Conservation (phyloP, 2,113 vertebrate genomes). For the Oncorhynchus gorbuscha region DNA sequence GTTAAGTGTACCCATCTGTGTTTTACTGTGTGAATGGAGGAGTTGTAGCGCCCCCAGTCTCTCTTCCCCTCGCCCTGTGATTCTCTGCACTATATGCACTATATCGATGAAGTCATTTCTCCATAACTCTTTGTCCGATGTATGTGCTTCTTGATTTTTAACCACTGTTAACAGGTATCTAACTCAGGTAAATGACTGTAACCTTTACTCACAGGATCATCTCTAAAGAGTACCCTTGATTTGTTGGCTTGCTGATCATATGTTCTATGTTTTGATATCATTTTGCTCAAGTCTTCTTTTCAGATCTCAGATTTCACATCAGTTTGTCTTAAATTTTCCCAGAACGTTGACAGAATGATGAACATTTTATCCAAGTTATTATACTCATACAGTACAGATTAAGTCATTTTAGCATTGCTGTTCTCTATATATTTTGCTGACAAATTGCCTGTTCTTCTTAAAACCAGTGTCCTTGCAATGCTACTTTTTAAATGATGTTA, state of each 20-base stretch:
- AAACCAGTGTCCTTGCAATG: background rate
- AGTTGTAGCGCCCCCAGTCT: background rate
- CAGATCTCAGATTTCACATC: background rate
- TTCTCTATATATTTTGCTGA: slow-evolving; percentile 36
- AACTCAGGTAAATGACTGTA: slow-evolving; percentile 92
- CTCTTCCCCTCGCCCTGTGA: background rate
- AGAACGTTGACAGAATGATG: background rate
- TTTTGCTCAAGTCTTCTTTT: slow-evolving; percentile 31
- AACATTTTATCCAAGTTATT: background rate
- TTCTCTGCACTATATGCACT: slow-evolving; percentile 38
- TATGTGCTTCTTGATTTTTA: slow-evolving; percentile 81
- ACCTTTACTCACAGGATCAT: slow-evolving; percentile 42
- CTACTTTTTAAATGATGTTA: background rate
- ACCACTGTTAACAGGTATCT: slow-evolving; percentile 80
- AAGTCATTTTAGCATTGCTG: slow-evolving; percentile 20
- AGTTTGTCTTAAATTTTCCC: slow-evolving; percentile 20
- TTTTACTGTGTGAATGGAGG: slow-evolving; percentile 12
- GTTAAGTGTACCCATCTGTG: slow-evolving; percentile 7
- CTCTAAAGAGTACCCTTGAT: slow-evolving; percentile 15
- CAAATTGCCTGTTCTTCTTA: slow-evolving; percentile 40
- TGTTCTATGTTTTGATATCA: slow-evolving; percentile 27
- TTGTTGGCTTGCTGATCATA: slow-evolving; percentile 17
- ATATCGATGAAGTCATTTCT: slow-evolving; percentile 52
- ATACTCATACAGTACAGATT: slow-evolving; percentile 6
- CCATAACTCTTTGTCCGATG: slow-evolving; percentile 72